phyloP scores from a whole-genome alignment of 2,113 vertebrate genomes.

The Pogonocichla stellata region DNA sequence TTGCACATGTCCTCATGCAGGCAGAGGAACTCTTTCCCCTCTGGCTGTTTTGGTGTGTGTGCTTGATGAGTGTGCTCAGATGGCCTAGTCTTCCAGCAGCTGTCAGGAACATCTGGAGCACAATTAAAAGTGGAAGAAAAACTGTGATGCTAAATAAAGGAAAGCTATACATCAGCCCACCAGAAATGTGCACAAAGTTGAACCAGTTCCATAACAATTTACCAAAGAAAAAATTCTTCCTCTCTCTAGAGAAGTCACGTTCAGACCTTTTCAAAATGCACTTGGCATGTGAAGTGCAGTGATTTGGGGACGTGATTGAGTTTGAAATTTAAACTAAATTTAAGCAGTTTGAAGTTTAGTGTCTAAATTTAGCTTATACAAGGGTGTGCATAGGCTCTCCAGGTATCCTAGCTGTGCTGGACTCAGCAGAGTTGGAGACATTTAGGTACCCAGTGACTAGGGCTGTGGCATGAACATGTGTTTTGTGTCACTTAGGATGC shows the following conservation, averaged over 20 bases:
- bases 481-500: not conserved
- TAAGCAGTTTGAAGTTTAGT: not conserved
- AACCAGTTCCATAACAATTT: not conserved
- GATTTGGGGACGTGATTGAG: not conserved
- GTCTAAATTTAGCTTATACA: not conserved
- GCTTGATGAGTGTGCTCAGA: not conserved
- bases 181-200: not conserved
- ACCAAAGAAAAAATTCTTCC: not conserved
- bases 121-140: not conserved
- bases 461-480: not conserved
- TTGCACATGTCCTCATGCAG: not conserved
- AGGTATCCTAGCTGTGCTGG: not conserved
- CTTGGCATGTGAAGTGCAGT: not conserved
- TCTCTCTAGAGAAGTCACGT: not conserved
- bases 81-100: not conserved
- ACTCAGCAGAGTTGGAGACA: not conserved
- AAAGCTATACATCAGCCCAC: not conserved
- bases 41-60: not conserved
- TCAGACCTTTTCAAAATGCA: not conserved
- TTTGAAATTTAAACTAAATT: not conserved
- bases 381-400: not conserved
- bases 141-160: not conserved
- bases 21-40: not conserved
- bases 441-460: not conserved
- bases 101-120: constrained; percentile 13